Conservation (phyloP, 2,113 vertebrate species). For the Hydrochoerus hydrochaeris region DNA sequence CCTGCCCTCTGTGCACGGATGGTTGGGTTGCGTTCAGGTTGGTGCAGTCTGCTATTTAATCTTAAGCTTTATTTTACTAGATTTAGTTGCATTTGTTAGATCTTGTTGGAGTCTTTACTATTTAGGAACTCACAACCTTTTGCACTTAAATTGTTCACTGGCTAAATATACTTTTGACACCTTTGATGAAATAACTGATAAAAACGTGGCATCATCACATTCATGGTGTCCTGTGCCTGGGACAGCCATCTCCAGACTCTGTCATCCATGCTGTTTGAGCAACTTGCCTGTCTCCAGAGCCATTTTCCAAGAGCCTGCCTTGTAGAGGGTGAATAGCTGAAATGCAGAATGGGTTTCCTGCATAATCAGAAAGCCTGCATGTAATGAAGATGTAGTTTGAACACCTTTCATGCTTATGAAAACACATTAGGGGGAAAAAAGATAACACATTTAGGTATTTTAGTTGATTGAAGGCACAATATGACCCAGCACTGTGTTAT, state of each 20-base stretch:
- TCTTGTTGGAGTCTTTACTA: neutral
- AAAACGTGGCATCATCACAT: no score
- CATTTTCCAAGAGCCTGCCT: neutral
- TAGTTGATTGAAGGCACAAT: neutral
- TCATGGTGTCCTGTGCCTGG: no score
- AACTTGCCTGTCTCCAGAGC: accelerated
- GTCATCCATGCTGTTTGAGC: neutral
- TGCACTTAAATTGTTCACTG: neutral
- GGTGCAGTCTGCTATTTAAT: neutral
- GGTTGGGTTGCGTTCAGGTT: neutral
- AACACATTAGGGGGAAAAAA: neutral
- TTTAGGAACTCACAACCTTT: neutral
- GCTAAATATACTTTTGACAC: neutral
- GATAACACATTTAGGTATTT: neutral
- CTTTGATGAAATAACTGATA: neutral
- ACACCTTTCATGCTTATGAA: neutral
- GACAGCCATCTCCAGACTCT: accelerated
- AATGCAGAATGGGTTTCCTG: no score
- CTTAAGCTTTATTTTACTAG: neutral
- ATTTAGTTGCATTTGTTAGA: neutral
- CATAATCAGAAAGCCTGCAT: no score
- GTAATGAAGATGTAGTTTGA: neutral
- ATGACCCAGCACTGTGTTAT: neutral
- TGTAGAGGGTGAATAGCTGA: neutral
- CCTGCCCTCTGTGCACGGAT: neutral